Conservation (phyloP, 2,888 invertebrate genomes). For the Philhelius pedissequus region DNA sequence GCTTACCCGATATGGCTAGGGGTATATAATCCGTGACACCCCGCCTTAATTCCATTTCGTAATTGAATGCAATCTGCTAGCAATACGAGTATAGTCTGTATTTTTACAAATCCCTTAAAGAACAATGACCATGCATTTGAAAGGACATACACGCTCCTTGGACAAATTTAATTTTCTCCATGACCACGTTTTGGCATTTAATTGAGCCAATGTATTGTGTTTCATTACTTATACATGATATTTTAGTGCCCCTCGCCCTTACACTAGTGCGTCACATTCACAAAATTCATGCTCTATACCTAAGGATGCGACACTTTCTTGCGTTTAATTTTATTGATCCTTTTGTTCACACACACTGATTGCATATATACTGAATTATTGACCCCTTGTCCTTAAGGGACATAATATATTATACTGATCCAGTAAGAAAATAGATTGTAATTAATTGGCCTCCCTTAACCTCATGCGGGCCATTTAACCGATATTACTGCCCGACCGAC, state of each 20-base stretch:
- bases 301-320: conserved; percentile 59
- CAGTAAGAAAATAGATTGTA: conserved; percentile 21
- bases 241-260: neutral
- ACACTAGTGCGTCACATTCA: too few relatives aligned
- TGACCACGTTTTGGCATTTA: conserved; percentile 53
- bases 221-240: neutral
- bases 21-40: conserved; percentile 12
- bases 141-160: conserved; percentile 1
- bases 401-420: too few relatives aligned
- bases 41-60: conserved; percentile 30
- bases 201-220: conserved; percentile 38
- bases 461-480: conserved; percentile 40
- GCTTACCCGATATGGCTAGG: neutral
- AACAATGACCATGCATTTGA: neutral
- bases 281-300: neutral
- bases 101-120: neutral
- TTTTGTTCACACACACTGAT: conserved; percentile 50
- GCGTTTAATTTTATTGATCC: conserved; percentile 56
- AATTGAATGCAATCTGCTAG: conserved; percentile 58
- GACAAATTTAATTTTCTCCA: conserved; percentile 59
- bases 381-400: neutral
- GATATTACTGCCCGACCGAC: conserved; percentile 26
- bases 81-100: neutral
- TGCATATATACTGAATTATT: conserved; percentile 23
- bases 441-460: conserved; percentile 62